These are phyloP conservation scores for Drosophila sordidula DNA, from an alignment of 2,888 invertebrate genomes.

Conservation along the genomic window DNA sequence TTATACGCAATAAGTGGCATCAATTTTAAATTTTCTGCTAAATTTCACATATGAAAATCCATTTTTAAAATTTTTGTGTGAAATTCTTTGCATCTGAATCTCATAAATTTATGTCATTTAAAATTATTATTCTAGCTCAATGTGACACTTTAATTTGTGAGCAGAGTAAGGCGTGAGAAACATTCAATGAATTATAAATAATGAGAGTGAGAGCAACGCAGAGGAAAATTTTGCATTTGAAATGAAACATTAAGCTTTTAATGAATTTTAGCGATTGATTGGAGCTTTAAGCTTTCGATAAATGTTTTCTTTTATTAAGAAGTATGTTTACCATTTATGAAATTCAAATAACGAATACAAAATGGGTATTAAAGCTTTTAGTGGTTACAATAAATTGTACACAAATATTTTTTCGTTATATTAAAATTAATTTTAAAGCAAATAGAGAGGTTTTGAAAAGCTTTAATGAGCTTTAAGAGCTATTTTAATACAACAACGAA, in stretches of 20 bases:
- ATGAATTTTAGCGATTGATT: background rate
- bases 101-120: slow-evolving; percentile 27
- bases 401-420: no score
- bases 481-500: background rate
- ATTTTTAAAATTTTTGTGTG: slow-evolving; percentile 7
- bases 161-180: background rate
- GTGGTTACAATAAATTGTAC: no score
- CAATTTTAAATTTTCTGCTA: slow-evolving; percentile 7
- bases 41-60: background rate
- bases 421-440: no score
- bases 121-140: slow-evolving; percentile 21
- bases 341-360: no score
- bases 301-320: no score
- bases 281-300: no score
- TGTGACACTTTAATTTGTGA: slow-evolving; percentile 5
- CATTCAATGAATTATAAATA: background rate
- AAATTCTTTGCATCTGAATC: slow-evolving; percentile 12
- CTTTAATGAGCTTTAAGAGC: background rate
- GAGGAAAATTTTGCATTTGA: background rate
- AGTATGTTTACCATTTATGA: no score
- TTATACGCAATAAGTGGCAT: slow-evolving; percentile 14
- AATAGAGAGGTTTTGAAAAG: background rate
- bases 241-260: background rate
- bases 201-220: background rate
- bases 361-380: no score